Base-by-base conservation (phyloP, 2,888 invertebrate species). In the Tethea ocularis region DNA sequence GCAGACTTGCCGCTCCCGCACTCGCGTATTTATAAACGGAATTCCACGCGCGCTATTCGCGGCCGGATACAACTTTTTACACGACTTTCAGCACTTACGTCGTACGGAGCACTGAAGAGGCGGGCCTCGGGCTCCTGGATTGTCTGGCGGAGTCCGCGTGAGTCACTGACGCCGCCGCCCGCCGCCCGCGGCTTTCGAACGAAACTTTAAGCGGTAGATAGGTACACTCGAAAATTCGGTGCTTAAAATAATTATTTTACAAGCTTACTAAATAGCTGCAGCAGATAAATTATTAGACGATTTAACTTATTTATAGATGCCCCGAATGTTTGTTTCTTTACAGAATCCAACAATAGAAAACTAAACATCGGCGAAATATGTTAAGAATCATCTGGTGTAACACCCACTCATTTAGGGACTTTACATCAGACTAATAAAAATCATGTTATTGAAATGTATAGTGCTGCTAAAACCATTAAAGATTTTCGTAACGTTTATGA, bases 81-180 rank as follows among this genome's bases (percentile, higher is more conserved):
- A 91, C 92, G 92, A 91, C 91, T 91, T 87, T 89, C 92, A 74
- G 89, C 91, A 92, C 92, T 93, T 92, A 91, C 91, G 89, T 81
- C 91, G 88, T 85, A 80, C 89, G 85, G 85, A 89, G 86, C 86
- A 92, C 92, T 93, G 92, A 89, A 86, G 85, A 86, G 83, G 80
- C 83, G 80, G 76, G 77, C 79, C 80, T 73, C 80, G 76, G 81
- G 68, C 80, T 84, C 75, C 84, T 79, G 81, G 70, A 82, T 84
- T 84, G 89, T 90, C 91, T 91, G 82, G 78, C 84, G 83, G 75
- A 81, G 78, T 74, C 82, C 82, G 80, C 75, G 82, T 89, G 89
- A 89, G 77, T 87, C 88, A 89, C 74, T 72, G 74, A 2, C 33
- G 33, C 33, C 33, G 33, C 33, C 13, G 33, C 64, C 71, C 76